Conservation (phyloP, 2,888 invertebrate genomes). For the Zygothrica quintamaculata region DNA sequence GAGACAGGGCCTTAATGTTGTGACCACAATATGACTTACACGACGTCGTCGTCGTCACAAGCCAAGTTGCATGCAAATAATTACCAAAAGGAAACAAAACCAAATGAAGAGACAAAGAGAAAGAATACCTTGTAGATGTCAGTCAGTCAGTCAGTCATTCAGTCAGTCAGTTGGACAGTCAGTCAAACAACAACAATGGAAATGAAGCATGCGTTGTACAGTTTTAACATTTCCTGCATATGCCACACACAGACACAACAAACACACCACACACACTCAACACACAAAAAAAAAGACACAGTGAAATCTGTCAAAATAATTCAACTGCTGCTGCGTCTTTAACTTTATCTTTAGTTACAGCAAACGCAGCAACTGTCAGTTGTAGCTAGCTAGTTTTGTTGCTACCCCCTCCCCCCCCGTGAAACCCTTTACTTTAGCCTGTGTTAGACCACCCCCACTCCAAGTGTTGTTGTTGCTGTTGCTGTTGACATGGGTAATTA, state of each 20-base stretch:
- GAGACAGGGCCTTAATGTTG: constrained; percentile 58
- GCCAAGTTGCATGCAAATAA: constrained; percentile 81
- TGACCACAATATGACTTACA: constrained; percentile 69
- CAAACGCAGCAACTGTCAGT: constrained; percentile 7
- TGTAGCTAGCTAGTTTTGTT: too few species aligned
- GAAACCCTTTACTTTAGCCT: too few species aligned
- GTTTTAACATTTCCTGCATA: constrained; percentile 73
- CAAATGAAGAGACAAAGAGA: constrained; percentile 3
- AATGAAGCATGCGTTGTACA: constrained; percentile 44
- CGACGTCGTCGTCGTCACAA: constrained; percentile 20
- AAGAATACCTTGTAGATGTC: constrained; percentile 30
- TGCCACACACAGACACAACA: constrained; percentile 30
- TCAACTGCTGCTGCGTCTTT: constrained; percentile 34
- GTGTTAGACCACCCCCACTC: neutral
- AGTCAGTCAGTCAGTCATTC: constrained; percentile 30
- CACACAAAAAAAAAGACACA: constrained; percentile 3
- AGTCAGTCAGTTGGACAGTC: constrained; percentile 11
- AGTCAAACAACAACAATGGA: constrained; percentile 42
- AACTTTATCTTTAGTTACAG: constrained; percentile 15
- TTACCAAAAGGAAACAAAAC: constrained; percentile 66
- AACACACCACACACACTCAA: constrained; percentile 4
- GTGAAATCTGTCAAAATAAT: constrained; percentile 76
- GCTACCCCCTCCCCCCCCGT: neutral
- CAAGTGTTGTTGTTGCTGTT: constrained; percentile 8
- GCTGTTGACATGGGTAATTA: constrained; percentile 75